Percentiles rank a stretch among this genome's conserved stretches.
phyloP scores from a whole-genome alignment of 2,888 invertebrate species.

The Meganola albula region DNA sequence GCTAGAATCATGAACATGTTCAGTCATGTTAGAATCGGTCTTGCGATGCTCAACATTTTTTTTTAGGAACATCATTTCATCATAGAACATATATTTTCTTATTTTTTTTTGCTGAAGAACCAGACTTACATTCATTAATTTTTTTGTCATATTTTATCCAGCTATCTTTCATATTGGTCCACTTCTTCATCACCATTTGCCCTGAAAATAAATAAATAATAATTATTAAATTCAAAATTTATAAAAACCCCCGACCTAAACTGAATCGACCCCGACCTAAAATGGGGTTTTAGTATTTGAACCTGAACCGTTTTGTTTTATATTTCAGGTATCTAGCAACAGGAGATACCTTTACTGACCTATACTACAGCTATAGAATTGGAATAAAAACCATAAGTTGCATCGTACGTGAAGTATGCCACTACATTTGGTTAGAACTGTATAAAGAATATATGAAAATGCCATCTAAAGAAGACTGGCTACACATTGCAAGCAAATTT shows the following conservation, averaged over 20 bases:
- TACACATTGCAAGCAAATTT: slow-evolving; percentile 14
- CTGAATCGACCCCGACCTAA: slow-evolving; percentile 21
- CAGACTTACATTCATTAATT: slow-evolving; percentile 27
- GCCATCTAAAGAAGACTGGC: slow-evolving; percentile 15
- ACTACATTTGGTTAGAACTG: slow-evolving; percentile 11
- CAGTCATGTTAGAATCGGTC: slow-evolving; percentile 24
- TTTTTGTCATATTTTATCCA: slow-evolving; percentile 32
- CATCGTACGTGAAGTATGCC: slow-evolving; percentile 14
- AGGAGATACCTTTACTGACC: slow-evolving; percentile 23
- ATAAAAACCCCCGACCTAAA: slow-evolving; percentile 16
- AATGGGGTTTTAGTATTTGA: slow-evolving; percentile 20
- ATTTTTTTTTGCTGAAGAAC: slow-evolving; percentile 23
- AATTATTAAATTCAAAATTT: slow-evolving; percentile 13
- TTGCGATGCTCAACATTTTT: slow-evolving; percentile 21
- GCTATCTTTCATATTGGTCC: slow-evolving; percentile 27
- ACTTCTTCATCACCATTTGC: slow-evolving; percentile 13
- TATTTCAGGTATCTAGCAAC: slow-evolving; percentile 25
- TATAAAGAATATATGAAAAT: slow-evolving; percentile 13
- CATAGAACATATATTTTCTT: slow-evolving; percentile 24
- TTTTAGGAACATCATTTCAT: slow-evolving; percentile 20
- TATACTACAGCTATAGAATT: slow-evolving; percentile 23
- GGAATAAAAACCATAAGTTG: slow-evolving; percentile 28
- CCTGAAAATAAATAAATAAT: slow-evolving; percentile 10
- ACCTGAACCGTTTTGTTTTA: slow-evolving; percentile 18
- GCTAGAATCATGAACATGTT: slow-evolving; percentile 19